Base-by-base conservation (phyloP, 2,797 vertebrate species). In the Cuniculus paca region DNA sequence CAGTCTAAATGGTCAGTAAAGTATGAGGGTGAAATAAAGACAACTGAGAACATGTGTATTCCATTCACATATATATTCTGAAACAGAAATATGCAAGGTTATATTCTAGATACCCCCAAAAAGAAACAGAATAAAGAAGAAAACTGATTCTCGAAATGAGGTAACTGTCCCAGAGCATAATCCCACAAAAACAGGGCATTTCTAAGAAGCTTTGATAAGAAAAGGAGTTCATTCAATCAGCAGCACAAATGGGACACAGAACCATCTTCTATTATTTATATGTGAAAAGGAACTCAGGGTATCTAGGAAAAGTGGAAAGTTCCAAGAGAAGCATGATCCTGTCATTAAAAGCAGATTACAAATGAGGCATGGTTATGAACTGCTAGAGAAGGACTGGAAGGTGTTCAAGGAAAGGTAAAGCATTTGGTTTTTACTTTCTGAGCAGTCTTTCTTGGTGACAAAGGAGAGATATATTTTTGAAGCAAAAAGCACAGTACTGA, bases 301-400 rank as follows among this genome's bases (percentile, higher is more conserved):
- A 81, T 54, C 42, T 14, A 48, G 36, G 70, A 79, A 82, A 91
- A 80, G 56, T 63, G 74, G 54, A 75, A 95, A 14, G 7, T 8
- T 92, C 39, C 52, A 70, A 56, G 19, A 52, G 77, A 86, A 82
- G 72, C 58, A 88, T 1, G 6, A 50, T 58, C 26, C 26, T 52
- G 20, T 86, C 79, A 72, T 88, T 61, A 78, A 93, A 56, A 94
- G 45, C 54, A 83, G 78, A 70, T 80, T 90, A 80, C 24, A 82
- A 63, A 77, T 58, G 84, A 87, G 80, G 26, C 5, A 50, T 42
- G 31, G 17, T 78, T 63, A 60, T 70, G 20, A 36, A 4, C 28
- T 77, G 6, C 34, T 48, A 39, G 42, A 17, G 36, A 50, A 52
- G 34, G 26, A 17, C 61, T 60, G 2, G 39, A 58, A 79, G 22